Conservation (phyloP, 2,113 vertebrate species). For the Pavo muticus region DNA sequence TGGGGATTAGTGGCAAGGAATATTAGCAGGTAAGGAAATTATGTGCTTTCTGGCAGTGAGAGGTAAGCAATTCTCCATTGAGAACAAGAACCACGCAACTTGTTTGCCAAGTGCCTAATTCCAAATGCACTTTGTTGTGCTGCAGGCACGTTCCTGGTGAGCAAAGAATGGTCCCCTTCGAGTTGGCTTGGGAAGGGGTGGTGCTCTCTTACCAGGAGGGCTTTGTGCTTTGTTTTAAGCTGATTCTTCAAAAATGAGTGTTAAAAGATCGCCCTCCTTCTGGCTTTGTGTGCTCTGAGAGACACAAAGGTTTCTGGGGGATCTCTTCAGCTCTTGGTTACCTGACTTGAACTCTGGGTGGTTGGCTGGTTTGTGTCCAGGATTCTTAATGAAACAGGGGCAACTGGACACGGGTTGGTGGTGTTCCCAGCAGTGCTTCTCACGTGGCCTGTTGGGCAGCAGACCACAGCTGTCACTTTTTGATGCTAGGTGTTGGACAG, state of each 20-base stretch:
- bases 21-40: conserved; percentile 69
- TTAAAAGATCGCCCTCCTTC: background rate
- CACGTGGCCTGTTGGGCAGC: background rate
- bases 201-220: background rate
- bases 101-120: conserved; percentile 31
- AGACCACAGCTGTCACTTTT: background rate
- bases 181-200: background rate
- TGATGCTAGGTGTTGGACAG: background rate
- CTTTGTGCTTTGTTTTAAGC: background rate
- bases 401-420: accelerated
- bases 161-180: background rate
- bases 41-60: conserved; percentile 29
- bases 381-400: background rate
- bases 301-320: accelerated
- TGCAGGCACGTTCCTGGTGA: background rate
- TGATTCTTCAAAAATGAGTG: background rate
- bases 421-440: background rate
- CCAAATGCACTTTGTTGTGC: conserved; percentile 13
- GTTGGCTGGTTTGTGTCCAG: background rate
- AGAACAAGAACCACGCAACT: conserved; percentile 21
- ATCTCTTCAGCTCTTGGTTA: background rate
- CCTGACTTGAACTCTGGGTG: background rate
- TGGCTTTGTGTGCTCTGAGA: background rate
- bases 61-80: background rate
- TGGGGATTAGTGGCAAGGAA: conserved; percentile 66